Conservation (phyloP, 2,113 vertebrate species). For the Phyllopteryx taeniolatus region DNA sequence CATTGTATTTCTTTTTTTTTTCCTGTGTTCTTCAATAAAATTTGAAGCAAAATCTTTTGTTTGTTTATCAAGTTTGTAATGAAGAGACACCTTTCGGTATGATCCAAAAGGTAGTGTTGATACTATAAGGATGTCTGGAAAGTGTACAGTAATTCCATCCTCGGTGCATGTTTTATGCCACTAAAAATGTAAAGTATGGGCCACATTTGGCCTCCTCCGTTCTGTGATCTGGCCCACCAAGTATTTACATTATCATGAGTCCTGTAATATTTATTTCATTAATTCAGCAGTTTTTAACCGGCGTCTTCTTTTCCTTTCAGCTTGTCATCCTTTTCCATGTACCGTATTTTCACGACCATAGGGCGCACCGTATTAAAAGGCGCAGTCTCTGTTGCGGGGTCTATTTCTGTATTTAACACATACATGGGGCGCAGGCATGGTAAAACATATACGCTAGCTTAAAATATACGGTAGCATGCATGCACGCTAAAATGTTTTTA, state of each 20-base stretch:
- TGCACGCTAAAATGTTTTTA: too few species aligned
- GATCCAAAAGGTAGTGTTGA: not conserved
- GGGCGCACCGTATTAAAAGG: too few species aligned
- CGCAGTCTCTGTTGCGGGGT: too few species aligned
- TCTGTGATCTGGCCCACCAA: not conserved
- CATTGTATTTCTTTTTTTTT: not conserved
- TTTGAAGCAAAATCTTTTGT: not conserved
- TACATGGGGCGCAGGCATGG: too few species aligned
- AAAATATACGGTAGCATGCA: too few species aligned
- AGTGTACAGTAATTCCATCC: not conserved
- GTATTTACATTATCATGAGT: not conserved
- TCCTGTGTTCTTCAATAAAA: not conserved
- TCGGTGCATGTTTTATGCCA: not conserved
- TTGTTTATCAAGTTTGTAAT: not conserved
- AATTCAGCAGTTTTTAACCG: too few species aligned
- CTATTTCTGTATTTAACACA: too few species aligned
- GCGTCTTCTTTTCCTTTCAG: too few species aligned
- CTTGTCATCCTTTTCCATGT: too few species aligned
- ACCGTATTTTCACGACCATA: too few species aligned
- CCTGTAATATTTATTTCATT: too few species aligned
- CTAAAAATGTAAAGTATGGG: not conserved
- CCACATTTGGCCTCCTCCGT: not conserved
- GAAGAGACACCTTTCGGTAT: not conserved
- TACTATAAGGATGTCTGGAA: not conserved
- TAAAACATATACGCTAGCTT: too few species aligned